These are phyloP conservation scores for Melinopterus prodromus DNA, from an alignment of 2,888 invertebrate genomes.

Conservation along the genomic window DNA sequence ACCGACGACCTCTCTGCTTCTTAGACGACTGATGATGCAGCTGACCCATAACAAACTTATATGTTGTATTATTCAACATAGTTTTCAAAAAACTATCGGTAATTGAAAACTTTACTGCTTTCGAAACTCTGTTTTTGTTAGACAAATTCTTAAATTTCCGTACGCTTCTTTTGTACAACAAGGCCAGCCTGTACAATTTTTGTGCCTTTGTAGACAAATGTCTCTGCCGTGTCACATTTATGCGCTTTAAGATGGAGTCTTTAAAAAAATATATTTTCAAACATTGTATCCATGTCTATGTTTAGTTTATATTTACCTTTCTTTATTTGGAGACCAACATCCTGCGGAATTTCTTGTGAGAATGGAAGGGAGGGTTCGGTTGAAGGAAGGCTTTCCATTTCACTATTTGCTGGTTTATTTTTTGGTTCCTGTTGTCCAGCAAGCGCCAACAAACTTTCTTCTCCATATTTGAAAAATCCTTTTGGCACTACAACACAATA, in stretches of 20 bases:
- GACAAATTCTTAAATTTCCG: background rate
- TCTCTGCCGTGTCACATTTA: background rate
- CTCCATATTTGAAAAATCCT: no score
- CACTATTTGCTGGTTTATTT: no score
- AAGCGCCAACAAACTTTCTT: no score
- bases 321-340: background rate
- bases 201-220: background rate
- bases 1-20: conserved; percentile 28
- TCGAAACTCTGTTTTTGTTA: background rate
- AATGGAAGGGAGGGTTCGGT: no score
- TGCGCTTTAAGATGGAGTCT: background rate
- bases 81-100: background rate
- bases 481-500: no score
- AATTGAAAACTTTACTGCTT: background rate
- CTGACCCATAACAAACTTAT: background rate
- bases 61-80: background rate
- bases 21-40: background rate
- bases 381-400: background rate
- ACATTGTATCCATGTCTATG: background rate
- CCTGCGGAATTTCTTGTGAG: no score
- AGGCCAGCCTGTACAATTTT: background rate
- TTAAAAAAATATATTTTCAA: background rate
- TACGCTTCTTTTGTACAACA: background rate
- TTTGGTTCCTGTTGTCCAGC: no score
- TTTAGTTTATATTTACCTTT: background rate